A percentile compares a stretch with the other conserved stretches of the same genome.
Conservation (phyloP, 2,113 vertebrate species). For the Oncorhynchus tshawytscha region DNA sequence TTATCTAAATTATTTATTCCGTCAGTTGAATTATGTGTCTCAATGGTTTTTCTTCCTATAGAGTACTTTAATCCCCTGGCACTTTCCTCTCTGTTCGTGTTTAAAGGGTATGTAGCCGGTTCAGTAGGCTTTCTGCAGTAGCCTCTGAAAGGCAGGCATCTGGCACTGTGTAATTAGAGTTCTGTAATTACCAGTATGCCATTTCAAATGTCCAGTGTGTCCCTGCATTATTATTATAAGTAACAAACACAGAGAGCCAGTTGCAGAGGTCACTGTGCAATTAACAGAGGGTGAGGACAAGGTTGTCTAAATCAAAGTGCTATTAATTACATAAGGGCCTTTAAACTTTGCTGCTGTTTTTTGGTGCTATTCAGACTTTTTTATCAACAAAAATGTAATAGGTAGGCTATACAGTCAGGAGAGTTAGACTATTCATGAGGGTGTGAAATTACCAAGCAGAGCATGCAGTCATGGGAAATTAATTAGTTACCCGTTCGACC, state of each 20-base stretch:
- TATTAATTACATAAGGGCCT: slow-evolving; percentile 3
- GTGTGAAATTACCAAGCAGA: too few relatives aligned
- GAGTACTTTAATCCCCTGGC: neutral
- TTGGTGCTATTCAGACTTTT: neutral
- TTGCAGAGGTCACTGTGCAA: slow-evolving; percentile 45
- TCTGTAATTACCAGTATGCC: slow-evolving; percentile 55
- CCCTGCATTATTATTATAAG: slow-evolving; percentile 53
- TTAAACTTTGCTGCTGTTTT: too few relatives aligned
- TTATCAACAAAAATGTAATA: neutral
- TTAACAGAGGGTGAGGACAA: slow-evolving; percentile 30
- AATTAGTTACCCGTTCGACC: too few relatives aligned
- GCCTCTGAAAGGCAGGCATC: slow-evolving; percentile 37
- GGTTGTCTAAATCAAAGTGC: neutral
- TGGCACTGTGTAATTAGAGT: slow-evolving; percentile 57
- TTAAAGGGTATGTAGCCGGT: slow-evolving; percentile 10
- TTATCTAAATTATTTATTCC: neutral
- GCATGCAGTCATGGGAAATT: too few relatives aligned
- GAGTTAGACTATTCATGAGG: too few relatives aligned
- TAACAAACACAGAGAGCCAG: slow-evolving; percentile 35
- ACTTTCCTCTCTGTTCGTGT: slow-evolving; percentile 18
- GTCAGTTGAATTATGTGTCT: slow-evolving; percentile 6
- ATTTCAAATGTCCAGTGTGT: slow-evolving; percentile 57
- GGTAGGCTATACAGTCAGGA: neutral
- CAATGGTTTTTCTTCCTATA: too few relatives aligned
- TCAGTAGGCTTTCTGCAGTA: slow-evolving; percentile 47